Percentiles rank a stretch among this genome's conserved stretches.
Evolutionary conservation across 2,888 invertebrate genomes (phyloP).

Genomic region (Helleia helle): DNA sequence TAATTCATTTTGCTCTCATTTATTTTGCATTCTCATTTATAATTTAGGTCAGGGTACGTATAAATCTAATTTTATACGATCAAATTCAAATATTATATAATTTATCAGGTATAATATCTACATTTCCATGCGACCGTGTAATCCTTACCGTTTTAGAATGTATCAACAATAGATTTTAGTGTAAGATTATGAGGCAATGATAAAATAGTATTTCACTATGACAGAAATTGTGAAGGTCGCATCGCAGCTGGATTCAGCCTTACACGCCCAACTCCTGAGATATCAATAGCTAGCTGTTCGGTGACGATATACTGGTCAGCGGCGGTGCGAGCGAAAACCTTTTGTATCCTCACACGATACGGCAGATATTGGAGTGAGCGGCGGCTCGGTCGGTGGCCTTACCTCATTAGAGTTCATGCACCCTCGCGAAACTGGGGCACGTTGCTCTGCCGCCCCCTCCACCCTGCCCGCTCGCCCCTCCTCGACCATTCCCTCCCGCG

Average conservation of each 20-base stretch:
- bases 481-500: slow-evolving; percentile 34
- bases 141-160: too few relatives aligned
- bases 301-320: slow-evolving; percentile 54
- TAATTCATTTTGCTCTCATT: background rate
- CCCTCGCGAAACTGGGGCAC: slow-evolving; percentile 72
- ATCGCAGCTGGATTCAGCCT: slow-evolving; percentile 62
- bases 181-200: slow-evolving; percentile 19
- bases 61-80: background rate
- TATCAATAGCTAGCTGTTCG: slow-evolving; percentile 59
- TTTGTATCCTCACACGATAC: slow-evolving; percentile 34
- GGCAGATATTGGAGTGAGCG: slow-evolving; percentile 40
- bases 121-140: too few relatives aligned
- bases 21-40: background rate
- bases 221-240: slow-evolving; percentile 65
- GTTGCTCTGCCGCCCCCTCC: too few relatives aligned
- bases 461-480: slow-evolving; percentile 34
- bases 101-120: too few relatives aligned
- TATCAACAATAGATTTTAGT: slow-evolving; percentile 7
- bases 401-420: slow-evolving; percentile 74
- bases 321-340: slow-evolving; percentile 28
- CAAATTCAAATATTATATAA: slow-evolving; percentile 5
- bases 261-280: slow-evolving; percentile 55
- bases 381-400: slow-evolving; percentile 68
- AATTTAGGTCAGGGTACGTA: slow-evolving; percentile 3
- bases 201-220: slow-evolving; percentile 38